Evolutionary conservation across 1,140 invertebrate species (phyloP), one percentile per base, ranked within the genome.

Genomic region (Lordiphosa collinella): DNA sequence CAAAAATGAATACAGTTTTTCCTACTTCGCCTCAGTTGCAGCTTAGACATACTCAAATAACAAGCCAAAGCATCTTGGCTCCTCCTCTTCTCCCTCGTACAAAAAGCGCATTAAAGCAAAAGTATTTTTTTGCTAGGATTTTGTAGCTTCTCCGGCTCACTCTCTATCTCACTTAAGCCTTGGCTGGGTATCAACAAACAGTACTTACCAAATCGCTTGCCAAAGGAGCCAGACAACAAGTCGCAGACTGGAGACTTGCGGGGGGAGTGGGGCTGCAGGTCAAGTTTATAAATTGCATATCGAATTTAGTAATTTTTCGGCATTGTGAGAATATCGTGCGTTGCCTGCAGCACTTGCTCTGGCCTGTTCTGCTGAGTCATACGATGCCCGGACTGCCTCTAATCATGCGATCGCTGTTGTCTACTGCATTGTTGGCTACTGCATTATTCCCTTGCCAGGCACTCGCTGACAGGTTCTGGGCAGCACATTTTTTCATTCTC

Each of bases 201-300:
- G 71, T 82, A 64, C 71, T 82, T 82, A 76, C 61, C 54, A 71
- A 71, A 82, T 70, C 54, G 57, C 60, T 67, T 79, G 76, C 75
- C 75, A 75, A 82, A 75, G 66, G 67, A 56, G 56, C 52, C 43
- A 70, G 56, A 64, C 56, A 58, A 50, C 25, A 29, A 40, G 38
- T 37, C 52, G 35, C 50, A 32, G 61, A 38, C 47, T 29, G 14
- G 16, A 41, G 31, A 36, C 62, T 11, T n/a, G n/a, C n/a, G 16
- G 16, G 11, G 9, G 7, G 34, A 10, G 31, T 3, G 35, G 37
- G 10, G 43, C n/a, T 37, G 3, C 18, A 11, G 8, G 51, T 16
- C 18, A 53, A 48, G 48, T 68, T 82, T 80, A 73, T 82, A 82
- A 82, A 82, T 82, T 84, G 76, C 78, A 82, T 84, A 82, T 84